Base-by-base conservation (phyloP, 2,113 vertebrate genomes). In the Amblyornis subalaris region DNA sequence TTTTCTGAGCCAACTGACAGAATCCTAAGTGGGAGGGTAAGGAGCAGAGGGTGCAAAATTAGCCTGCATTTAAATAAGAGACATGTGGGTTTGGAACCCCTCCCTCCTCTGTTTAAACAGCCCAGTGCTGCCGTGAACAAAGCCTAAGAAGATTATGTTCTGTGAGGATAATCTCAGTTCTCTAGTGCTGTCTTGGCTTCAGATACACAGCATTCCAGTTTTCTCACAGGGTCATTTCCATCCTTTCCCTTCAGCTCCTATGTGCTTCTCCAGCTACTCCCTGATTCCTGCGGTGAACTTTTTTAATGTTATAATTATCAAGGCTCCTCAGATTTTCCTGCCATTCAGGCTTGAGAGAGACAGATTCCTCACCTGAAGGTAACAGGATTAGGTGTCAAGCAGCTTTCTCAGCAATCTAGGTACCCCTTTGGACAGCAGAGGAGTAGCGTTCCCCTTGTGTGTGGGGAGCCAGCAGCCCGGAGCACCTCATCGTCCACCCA, bases 101-200 rank as follows among this genome's bases (percentile, higher is more conserved):
- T 13, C 48, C 38, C 36, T 40, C 51, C 24, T 71, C 90, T 92
- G 69, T 95, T 96, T 93, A 91, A 96, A 95, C 85, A 93, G 94
- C 86, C 58, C 72, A 95, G 70, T 3, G 17, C 73, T 95, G 84
- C 85, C n/a, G 19, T 2, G 17, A 95, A 97, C 94, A 96, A 96
- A 97, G 85, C 90, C 60, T 97, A 96, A 96, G 50, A 91, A 95
- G 95, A 92, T 96, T 97, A 96, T 55, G 38, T 72, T 94, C 57
- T 78, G 73, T 72, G 81, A 97, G 76, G 78, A 93, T 95, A 96
- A 97, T 96, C 94, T 92, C 92, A 81, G 76, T 79, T 89, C 91
- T 93, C 95, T 87, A 91, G 93, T 87, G 85, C 93, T 85, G 55
- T 74, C 82, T 85, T 94, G 90, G 91, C 90, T 87, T 85, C 76